Conservation (phyloP, 2,797 vertebrate species). For the Xenops minutus region DNA sequence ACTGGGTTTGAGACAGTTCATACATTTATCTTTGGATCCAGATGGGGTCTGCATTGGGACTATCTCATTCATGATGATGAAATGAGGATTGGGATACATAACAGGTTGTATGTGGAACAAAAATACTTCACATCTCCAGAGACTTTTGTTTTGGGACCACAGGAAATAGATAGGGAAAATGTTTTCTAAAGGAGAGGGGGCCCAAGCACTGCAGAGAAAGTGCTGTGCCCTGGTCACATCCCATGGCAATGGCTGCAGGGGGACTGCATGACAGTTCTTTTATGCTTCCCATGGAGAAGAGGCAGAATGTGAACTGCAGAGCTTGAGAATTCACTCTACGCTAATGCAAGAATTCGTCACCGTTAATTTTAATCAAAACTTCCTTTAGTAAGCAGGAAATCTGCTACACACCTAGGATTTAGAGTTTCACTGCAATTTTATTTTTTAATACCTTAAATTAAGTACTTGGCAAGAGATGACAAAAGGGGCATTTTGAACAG, state of each 20-base stretch:
- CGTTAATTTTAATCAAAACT: conserved; percentile 54
- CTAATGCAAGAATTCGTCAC: conserved; percentile 19
- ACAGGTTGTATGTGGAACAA: fast-evolving
- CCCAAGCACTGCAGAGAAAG: neutral
- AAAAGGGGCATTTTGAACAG: conserved; percentile 1
- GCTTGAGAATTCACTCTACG: neutral
- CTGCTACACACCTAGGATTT: neutral
- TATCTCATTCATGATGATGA: neutral
- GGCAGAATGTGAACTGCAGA: neutral
- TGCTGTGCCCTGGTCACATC: neutral
- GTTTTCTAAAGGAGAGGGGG: neutral
- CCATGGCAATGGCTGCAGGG: neutral
- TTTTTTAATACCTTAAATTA: conserved; percentile 46
- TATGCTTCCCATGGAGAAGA: neutral
- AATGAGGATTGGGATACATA: neutral
- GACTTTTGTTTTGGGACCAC: neutral
- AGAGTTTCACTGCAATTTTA: conserved; percentile 63
- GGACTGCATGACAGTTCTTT: neutral
- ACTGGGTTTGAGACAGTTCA: neutral
- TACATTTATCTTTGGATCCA: neutral
- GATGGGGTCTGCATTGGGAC: neutral
- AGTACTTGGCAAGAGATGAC: conserved; percentile 14
- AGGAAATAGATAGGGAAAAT: neutral
- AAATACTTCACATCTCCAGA: neutral
- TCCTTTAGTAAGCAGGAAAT: conserved; percentile 51